Base-by-base conservation (phyloP, 2,888 invertebrate genomes). In the Sphinx pinastri region DNA sequence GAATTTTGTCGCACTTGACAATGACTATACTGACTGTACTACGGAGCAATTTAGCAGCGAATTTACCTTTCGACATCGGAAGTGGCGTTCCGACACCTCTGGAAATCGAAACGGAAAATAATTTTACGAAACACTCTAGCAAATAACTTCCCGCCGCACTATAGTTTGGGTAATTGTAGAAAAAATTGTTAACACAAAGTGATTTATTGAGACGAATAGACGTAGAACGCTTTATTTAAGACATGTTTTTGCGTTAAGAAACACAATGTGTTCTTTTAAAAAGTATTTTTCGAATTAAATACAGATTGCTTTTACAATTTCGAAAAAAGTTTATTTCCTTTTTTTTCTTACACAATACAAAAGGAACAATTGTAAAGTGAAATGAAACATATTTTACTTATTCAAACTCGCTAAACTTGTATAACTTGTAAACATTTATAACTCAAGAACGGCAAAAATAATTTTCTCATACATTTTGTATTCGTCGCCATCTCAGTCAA, bases 131-230 rank as follows among this genome's bases (percentile, higher is more conserved):
- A 49, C 19, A 63, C 49, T 47, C 47, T 45, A 47, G n/a, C 16
- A 60, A 60, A 47, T 60, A 45, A 60, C 60, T 60, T 60, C 60
- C 60, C 47, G 60, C 45, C 60, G 19, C 55, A 55, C n/a, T n/a
- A 0, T 45, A 55, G 54, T 19, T 13, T 19, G 19, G 55, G 10
- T 19, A 54, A 16, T 16, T 16, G 55, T 19, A 19, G 38, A 45
- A 16, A 16, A 16, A 47, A 45, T 3, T 59, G 45, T 59, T 59
- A n/a, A 59, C 16, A n/a, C 38, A 59, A 59, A 2, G 14, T 52
- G 14, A 52, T 14, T 55, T 55, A 4, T 54, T 54, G 54, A n/a
- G 16, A 16, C 54, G n/a, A 16, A n/a, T 5, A 2, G 25, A 25
- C 25, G 2, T 2, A 25, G 16, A n/a, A 5, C 8, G 16, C 54